phyloP scores from a whole-genome alignment of 2,113 vertebrate species.

The Syngnathoides biaculeatus region DNA sequence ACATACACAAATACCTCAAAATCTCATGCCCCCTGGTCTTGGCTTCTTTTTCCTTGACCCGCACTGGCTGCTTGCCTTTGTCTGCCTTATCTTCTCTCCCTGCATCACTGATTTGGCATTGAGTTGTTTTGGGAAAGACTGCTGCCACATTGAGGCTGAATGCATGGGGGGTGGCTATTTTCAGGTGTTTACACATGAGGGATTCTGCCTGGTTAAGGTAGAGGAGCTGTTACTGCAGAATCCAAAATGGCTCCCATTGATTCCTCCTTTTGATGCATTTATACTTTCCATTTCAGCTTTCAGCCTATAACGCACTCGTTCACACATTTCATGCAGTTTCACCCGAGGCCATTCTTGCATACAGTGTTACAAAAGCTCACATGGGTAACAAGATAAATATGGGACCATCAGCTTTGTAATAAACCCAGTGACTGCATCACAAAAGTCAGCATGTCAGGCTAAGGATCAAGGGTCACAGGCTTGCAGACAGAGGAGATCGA shows the following conservation, averaged over 20 bases:
- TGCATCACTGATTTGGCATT: slow-evolving; percentile 58
- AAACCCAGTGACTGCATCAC: slow-evolving; percentile 49
- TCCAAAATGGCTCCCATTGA: slow-evolving; percentile 19
- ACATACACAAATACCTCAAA: slow-evolving; percentile 7
- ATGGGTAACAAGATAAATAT: slow-evolving; percentile 6
- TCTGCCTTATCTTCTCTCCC: slow-evolving; percentile 54
- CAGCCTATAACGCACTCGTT: slow-evolving; percentile 45
- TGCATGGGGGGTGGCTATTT: not conserved
- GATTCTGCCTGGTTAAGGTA: not conserved
- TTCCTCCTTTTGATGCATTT: slow-evolving; percentile 23
- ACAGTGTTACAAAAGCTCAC: slow-evolving; percentile 2
- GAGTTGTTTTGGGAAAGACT: slow-evolving; percentile 54
- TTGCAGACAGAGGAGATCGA: slow-evolving; percentile 65
- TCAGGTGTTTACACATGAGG: slow-evolving; percentile 7
- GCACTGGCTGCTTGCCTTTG: slow-evolving; percentile 48
- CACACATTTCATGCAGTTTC: slow-evolving; percentile 29
- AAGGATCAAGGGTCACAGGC: slow-evolving; percentile 58
- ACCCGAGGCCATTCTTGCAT: slow-evolving; percentile 26
- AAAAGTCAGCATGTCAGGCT: slow-evolving; percentile 48
- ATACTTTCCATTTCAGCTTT: slow-evolving; percentile 33
- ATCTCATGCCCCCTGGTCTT: slow-evolving; percentile 25
- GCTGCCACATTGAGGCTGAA: slow-evolving; percentile 44
- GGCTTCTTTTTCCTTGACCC: slow-evolving; percentile 50
- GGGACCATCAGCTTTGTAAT: slow-evolving; percentile 10
- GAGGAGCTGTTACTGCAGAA: slow-evolving; percentile 7